Conservation (phyloP, 2,888 invertebrate genomes). For the Tridacna crocea region DNA sequence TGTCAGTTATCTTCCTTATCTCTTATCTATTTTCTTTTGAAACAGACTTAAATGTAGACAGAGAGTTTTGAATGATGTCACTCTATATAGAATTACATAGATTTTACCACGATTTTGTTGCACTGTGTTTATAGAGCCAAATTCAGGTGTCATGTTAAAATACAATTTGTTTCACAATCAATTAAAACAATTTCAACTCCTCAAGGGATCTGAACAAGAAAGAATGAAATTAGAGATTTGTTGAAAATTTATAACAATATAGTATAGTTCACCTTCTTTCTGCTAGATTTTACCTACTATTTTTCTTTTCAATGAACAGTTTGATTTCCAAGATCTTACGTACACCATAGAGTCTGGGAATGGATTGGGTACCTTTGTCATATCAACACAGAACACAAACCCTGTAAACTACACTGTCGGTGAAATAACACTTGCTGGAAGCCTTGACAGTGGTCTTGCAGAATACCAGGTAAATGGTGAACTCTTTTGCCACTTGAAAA, state of each 20-base stretch:
- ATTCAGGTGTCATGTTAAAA: not conserved
- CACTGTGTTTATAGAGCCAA: not conserved
- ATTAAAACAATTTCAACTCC: no score
- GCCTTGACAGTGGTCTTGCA: conserved; percentile 24
- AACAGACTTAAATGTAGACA: no score
- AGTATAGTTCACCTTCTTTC: no score
- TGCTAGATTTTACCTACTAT: not conserved
- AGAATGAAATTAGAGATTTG: no score
- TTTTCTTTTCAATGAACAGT: conserved; percentile 36
- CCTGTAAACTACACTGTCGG: conserved; percentile 9
- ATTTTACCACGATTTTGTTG: no score
- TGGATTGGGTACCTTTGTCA: conserved; percentile 66
- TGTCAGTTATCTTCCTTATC: no score
- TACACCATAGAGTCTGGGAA: conserved; percentile 64
- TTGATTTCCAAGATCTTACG: conserved; percentile 56
- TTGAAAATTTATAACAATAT: no score
- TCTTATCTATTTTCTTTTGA: no score
- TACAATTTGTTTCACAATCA: no score
- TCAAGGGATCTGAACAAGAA: no score
- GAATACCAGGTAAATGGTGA: conserved; percentile 50
- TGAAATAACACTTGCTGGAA: not conserved
- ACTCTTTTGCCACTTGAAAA: no score
- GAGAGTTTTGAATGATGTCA: not conserved
- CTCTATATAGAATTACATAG: no score
- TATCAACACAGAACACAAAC: conserved; percentile 35